Percentiles rank a stretch among this genome's conserved stretches.
phyloP scores from a whole-genome alignment of 2,113 vertebrate genomes.

The Maylandia zebra region DNA sequence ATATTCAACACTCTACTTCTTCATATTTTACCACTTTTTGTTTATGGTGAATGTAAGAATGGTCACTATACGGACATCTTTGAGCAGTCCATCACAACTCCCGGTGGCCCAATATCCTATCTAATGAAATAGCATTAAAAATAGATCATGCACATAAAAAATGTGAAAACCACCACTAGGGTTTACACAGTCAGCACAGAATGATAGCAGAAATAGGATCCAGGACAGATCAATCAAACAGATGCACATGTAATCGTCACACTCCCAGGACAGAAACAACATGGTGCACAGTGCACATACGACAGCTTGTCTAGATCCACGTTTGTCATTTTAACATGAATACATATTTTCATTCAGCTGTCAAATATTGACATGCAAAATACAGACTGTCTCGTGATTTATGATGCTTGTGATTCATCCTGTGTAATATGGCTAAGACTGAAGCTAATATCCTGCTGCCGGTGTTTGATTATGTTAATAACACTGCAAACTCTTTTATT shows the following conservation, averaged over 20 bases:
- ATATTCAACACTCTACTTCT: not conserved
- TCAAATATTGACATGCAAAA: conserved; percentile 4
- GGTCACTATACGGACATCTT: not conserved
- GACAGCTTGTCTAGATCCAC: not conserved
- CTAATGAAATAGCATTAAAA: not conserved
- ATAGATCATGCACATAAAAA: not conserved
- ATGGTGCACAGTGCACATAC: not conserved
- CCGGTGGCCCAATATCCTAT: not conserved
- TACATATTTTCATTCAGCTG: conserved; percentile 4
- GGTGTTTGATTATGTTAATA: not conserved
- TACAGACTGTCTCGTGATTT: not conserved
- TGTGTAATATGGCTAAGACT: not conserved
- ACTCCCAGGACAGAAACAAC: not conserved
- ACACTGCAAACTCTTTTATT: not conserved
- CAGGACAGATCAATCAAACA: not conserved
- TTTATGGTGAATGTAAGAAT: not conserved
- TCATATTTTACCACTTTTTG: not conserved
- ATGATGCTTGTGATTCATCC: not conserved
- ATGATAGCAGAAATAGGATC: not conserved
- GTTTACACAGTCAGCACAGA: not conserved
- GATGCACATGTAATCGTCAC: not conserved
- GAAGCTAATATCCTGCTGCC: not conserved
- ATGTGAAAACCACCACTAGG: not conserved
- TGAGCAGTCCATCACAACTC: not conserved
- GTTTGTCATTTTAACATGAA: not conserved